Base-by-base conservation (phyloP, 2,888 invertebrate genomes). In the Agriotes lineatus region DNA sequence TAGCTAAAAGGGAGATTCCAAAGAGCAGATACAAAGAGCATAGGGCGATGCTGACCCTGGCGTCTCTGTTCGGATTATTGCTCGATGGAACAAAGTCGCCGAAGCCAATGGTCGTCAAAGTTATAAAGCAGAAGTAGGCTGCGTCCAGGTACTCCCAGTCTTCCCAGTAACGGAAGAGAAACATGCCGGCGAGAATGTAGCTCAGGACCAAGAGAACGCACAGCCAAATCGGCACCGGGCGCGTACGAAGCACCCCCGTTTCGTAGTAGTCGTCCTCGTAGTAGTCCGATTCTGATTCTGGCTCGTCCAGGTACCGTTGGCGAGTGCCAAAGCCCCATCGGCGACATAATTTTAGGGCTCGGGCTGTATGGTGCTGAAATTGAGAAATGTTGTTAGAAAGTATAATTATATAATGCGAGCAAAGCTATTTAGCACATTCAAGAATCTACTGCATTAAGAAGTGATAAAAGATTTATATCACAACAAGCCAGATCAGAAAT, bases 51-150 rank as follows among this genome's bases (percentile, higher is more conserved):
- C 91, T 90, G 74, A 89, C 82, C 61, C 86, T 84, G 1, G 81
- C 84, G 0, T 86, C 85, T 50, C 85, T 85, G 10, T 84, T 82
- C 66, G 85, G 84, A 2, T 88, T 85, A 22, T 90, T 90, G 83
- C 93, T 93, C 0, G 94, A 95, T 0, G 96, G 96, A 6, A 96
- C 96, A 79, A 95, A 93, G 82, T 96, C 96, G 0, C 96, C 96
- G 78, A 96, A 96, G 12, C 96, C 96, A 67, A 96, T 96, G 1
- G 96, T 96, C 18, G 96, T 96, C 72, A 96, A 87, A 0, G 96
- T 96, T 76, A 96, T 95, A 85, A 96, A 96, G 84, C 96, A 96
- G 85, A 96, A 96, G 84, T 96, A 96, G 1, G 95, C 95, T 0
- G 95, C 93, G 82, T 96, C 95, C 68, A 96, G 86, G 79, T 93